phyloP scores from a whole-genome alignment of 2,888 invertebrate species.

The Nemurella pictetii region DNA sequence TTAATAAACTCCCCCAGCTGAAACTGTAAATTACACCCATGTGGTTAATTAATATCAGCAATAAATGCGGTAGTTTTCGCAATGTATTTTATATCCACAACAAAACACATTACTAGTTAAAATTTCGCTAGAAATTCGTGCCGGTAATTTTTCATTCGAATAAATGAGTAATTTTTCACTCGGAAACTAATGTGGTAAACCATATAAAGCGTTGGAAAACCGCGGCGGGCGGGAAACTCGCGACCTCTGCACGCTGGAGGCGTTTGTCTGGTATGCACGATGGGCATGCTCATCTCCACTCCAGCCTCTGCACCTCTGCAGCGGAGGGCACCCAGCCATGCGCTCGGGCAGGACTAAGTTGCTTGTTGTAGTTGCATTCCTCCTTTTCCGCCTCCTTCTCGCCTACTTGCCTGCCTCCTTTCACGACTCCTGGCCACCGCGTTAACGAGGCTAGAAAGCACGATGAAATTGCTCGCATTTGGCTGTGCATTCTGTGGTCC shows the following conservation, averaged over 20 bases:
- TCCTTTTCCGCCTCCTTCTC: not conserved
- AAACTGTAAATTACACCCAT: not conserved
- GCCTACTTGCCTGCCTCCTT: not conserved
- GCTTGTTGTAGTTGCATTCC: not conserved
- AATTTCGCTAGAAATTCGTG: not conserved
- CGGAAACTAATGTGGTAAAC: not conserved
- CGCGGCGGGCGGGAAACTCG: not conserved
- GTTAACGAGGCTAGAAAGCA: not conserved
- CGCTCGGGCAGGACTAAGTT: not conserved
- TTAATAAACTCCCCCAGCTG: not conserved
- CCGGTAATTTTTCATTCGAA: not conserved
- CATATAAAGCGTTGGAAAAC: not conserved
- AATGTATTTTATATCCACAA: not conserved
- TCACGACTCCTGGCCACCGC: not conserved
- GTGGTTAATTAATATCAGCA: not conserved
- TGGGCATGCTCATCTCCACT: no score
- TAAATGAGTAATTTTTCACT: not conserved
- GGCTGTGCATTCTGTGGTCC: slow-evolving; percentile 13
- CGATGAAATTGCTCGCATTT: slow-evolving; percentile 13
- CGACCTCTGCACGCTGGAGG: not conserved
- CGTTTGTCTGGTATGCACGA: no score
- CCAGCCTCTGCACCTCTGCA: no score
- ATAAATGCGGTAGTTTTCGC: not conserved
- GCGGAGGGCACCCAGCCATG: no score
- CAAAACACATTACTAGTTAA: not conserved